Evolutionary conservation across 1,140 invertebrate species (phyloP).

Genomic region (Thalassaphorura encarpata): DNA sequence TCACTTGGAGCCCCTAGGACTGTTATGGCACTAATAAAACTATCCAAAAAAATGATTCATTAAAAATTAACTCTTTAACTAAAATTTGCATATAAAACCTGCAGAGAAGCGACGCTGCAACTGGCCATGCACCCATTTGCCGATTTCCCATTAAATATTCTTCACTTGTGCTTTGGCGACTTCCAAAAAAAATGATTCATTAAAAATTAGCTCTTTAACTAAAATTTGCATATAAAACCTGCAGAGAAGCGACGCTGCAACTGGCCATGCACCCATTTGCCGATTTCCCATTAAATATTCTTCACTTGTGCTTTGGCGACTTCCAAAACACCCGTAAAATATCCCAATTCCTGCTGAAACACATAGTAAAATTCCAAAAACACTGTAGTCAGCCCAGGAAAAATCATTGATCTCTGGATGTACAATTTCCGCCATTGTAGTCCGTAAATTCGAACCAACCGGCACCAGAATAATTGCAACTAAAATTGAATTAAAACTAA

Average conservation of each 20-base stretch:
- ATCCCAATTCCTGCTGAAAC: conserved; percentile 39
- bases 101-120: conserved; percentile 15
- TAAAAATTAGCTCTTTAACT: too few relatives aligned
- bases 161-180: conserved; percentile 15
- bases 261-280: conserved; percentile 45
- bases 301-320: conserved; percentile 37
- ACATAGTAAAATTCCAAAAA: conserved; percentile 33
- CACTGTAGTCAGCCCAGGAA: conserved; percentile 32
- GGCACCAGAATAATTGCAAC: too few relatives aligned
- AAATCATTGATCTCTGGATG: too few relatives aligned
- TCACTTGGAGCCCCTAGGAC: conserved; percentile 65
- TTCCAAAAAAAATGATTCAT: conserved; percentile 18
- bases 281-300: conserved; percentile 38
- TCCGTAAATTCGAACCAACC: too few relatives aligned
- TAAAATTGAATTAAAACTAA: too few relatives aligned
- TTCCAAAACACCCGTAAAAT: conserved; percentile 40
- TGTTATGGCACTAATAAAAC: conserved; percentile 77
- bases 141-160: conserved; percentile 19
- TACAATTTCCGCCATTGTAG: too few relatives aligned
- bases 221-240: too few relatives aligned
- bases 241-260: too few relatives aligned
- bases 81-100: conserved; percentile 5
- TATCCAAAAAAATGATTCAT: neutral
- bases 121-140: conserved; percentile 17
- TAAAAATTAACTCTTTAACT: neutral